Evolutionary conservation across 2,797 vertebrate species (phyloP), one percentile per base, ranked within the genome.

Genomic region (Brachyalestes nurse): DNA sequence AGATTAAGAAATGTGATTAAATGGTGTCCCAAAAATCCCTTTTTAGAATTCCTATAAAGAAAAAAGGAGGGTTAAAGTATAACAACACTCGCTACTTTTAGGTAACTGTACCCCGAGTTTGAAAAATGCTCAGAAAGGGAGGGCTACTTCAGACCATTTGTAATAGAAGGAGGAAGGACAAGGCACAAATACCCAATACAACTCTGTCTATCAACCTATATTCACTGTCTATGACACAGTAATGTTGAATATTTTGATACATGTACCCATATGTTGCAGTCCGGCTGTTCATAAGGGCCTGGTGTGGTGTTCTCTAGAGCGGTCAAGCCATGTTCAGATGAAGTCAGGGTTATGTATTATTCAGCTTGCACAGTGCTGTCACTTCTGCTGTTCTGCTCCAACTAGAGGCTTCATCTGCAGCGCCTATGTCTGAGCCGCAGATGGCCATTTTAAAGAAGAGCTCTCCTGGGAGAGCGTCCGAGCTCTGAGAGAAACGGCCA

Each of bases 261-360:
- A 51, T 42, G 6, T 14, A 66, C 47, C 19, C 45, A 71, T 57
- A 58, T 5, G 51, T 4, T 57, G 21, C 40, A 60, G 70, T 14
- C 40, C 58, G 16, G 42, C 13, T 34, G 7, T 45, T 42, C 53
- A 51, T 55, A 21, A 72, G 60, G 23, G 74, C 25, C 25, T 14
- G 12, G 53, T 72, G 19, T 0, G 40, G n/a, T 72, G 55, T 23
- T 70, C 17, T 57, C 28, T 72, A 21, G 14, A 75, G 51, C 45
- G 28, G 49, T 49, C 66, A 71, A 81, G 34, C 40, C 70, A 19
- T 82, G 45, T 38, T 55, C 65, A 76, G 58, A 34, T 75, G 69
- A 79, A 51, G 40, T 53, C 67, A 76, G 71, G 38, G 49, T 23
- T 49, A 82, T 87, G 51, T 62, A 83, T 84, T 87, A 83, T 87